Evolutionary conservation across 2,113 vertebrate species (phyloP), one percentile per base, ranked within the genome.

Genomic region (Xiphorhynchus elegans): DNA sequence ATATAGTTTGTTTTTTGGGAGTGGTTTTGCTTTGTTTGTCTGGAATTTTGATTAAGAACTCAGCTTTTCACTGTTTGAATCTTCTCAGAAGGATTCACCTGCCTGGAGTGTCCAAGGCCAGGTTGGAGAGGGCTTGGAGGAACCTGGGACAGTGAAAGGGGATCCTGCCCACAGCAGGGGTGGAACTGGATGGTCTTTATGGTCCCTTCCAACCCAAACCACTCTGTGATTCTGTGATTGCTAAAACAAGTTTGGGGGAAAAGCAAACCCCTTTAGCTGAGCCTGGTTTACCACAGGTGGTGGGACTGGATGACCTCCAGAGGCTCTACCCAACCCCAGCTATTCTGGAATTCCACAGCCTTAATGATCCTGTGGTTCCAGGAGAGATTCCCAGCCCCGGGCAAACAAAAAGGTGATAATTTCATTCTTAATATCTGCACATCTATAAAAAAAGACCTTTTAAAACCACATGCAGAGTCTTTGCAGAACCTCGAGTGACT

Each of bases 341-440:
- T 39, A 5, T n/a, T 68, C 21, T 8, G 2, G 3, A 20, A 46
- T 12, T 21, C 25, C 15, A 15, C 1, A 5, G 29, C 10, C 44
- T 31, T 20, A 42, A 50, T 13, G 23, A 67, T 50, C 20, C 62
- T 1, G 2, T 20, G 39, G 6, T 25, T 18, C 4, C 20, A 7
- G 17, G 4, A 59, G 1, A 40, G 31, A 3, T 28, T 84, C 24
- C 17, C 0, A 66, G 12, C 33, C 13, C 26, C 7, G 25, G 2
- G 13, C n/a, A n/a, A n/a, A n/a, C n/a, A n/a, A n/a, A n/a, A 13
- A 67, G 29, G 29, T 33, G 42, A 59, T 26, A 8, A 86, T 35
- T 80, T 64, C 14, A 26, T 31, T 85, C 35, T 42, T 47, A 24
- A 19, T 19, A 76, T 24, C 29, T 47, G 19, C 20, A 35, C 11